Conservation (phyloP, 2,797 vertebrate genomes). For the Emydoidea blandingii region DNA sequence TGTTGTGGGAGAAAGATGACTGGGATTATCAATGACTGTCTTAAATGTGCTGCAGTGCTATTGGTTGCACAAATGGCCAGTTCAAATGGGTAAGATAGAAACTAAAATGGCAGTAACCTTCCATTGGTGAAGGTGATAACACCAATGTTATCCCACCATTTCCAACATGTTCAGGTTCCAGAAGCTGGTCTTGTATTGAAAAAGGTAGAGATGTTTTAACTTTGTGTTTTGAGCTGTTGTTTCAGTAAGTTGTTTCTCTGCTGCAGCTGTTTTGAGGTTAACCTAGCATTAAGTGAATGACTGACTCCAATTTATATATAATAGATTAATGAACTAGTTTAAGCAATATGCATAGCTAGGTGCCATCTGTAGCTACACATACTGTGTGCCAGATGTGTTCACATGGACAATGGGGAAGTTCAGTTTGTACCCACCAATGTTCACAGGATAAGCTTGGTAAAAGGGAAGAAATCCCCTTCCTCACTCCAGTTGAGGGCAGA, state of each 20-base stretch:
- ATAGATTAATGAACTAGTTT: background rate
- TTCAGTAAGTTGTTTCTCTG: background rate
- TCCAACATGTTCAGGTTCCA: background rate
- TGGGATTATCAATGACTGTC: background rate
- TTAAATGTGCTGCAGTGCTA: background rate
- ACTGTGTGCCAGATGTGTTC: background rate
- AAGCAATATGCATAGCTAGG: background rate
- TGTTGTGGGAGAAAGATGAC: background rate
- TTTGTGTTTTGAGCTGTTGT: background rate
- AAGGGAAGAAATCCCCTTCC: background rate
- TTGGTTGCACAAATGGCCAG: background rate
- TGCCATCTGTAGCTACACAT: background rate
- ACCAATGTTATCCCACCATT: background rate
- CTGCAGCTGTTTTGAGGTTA: background rate
- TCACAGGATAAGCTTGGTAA: background rate
- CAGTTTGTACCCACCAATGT: background rate
- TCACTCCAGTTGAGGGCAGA: background rate
- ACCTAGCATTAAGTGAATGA: background rate
- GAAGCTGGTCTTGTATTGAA: background rate
- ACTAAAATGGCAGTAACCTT: background rate
- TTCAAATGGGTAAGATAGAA: background rate
- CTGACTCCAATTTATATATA: background rate
- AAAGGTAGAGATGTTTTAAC: background rate
- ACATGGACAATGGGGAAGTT: background rate
- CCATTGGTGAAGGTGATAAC: background rate